Conservation (phyloP, 2,797 vertebrate genomes). For the Loriculus beryllinus region DNA sequence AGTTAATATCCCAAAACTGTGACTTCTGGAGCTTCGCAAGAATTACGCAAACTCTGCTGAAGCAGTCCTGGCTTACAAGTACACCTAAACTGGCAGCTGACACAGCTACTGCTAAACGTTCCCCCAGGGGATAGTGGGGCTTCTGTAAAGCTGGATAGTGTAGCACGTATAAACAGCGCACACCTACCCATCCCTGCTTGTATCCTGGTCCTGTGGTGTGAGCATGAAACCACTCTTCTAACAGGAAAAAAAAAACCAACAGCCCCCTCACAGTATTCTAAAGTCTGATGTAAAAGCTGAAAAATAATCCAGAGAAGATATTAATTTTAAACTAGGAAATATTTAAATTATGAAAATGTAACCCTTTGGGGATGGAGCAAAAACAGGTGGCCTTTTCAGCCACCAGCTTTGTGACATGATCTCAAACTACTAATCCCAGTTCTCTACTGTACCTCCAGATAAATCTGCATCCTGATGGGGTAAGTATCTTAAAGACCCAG, state of each 20-base stretch:
- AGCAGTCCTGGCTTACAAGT: not conserved
- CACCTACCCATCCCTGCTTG: not conserved
- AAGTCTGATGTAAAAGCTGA: not conserved
- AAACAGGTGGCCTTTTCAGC: not conserved
- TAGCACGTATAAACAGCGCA: not conserved
- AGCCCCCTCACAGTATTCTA: not conserved
- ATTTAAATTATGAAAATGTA: not conserved
- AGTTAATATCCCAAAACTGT: not conserved
- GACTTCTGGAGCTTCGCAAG: not conserved
- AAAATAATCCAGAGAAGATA: not conserved
- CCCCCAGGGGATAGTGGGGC: accelerated
- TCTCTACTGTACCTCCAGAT: not conserved
- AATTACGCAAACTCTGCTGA: not conserved
- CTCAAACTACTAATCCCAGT: not conserved
- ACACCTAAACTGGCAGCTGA: not conserved
- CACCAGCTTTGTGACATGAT: not conserved
- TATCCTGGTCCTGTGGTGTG: not conserved
- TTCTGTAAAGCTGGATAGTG: not conserved
- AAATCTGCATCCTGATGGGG: not conserved
- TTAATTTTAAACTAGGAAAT: not conserved
- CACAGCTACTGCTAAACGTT: not conserved
- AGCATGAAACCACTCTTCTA: not conserved
- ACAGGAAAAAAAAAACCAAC: not conserved
- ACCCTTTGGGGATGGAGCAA: not conserved
- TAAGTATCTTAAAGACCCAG: not conserved